phyloP scores from a whole-genome alignment of 2,888 invertebrate species.

The Phaedon cochleariae region DNA sequence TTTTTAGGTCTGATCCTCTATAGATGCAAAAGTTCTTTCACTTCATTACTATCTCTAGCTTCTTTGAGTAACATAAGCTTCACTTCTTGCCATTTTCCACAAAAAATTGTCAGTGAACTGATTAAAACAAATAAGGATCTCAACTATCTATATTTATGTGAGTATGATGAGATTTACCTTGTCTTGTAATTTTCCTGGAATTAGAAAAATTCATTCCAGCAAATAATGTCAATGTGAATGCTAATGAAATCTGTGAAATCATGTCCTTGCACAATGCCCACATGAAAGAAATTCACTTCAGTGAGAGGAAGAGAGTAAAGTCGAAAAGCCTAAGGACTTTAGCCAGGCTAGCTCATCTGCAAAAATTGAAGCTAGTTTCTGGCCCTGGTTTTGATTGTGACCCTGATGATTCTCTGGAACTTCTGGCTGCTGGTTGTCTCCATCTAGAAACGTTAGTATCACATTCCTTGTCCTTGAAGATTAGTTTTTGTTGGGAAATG shows the following conservation, averaged over 20 bases:
- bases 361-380: slow-evolving; percentile 45
- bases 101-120: slow-evolving; percentile 45
- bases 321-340: slow-evolving; percentile 48
- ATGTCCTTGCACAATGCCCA: slow-evolving; percentile 46
- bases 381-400: slow-evolving; percentile 49
- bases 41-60: slow-evolving; percentile 41
- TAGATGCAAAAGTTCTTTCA: slow-evolving; percentile 50
- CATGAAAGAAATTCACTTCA: slow-evolving; percentile 48
- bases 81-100: slow-evolving; percentile 48
- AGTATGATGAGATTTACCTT: slow-evolving; percentile 34
- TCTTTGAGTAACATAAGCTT: slow-evolving; percentile 45
- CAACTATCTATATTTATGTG: slow-evolving; percentile 45
- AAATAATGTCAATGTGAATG: slow-evolving; percentile 49
- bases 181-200: too few relatives aligned
- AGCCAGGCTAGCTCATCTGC: slow-evolving; percentile 48
- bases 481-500: too few relatives aligned
- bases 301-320: slow-evolving; percentile 47
- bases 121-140: slow-evolving; percentile 47
- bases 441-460: slow-evolving; percentile 47
- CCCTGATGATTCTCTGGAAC: slow-evolving; percentile 52
- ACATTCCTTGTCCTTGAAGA: not conserved
- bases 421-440: slow-evolving; percentile 51
- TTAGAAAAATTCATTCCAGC: slow-evolving; percentile 38
- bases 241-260: slow-evolving; percentile 50
- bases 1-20: slow-evolving; percentile 45